Evolutionary conservation across 2,888 invertebrate genomes (phyloP).

Genomic region (Aphelenchoides bicaudatus): DNA sequence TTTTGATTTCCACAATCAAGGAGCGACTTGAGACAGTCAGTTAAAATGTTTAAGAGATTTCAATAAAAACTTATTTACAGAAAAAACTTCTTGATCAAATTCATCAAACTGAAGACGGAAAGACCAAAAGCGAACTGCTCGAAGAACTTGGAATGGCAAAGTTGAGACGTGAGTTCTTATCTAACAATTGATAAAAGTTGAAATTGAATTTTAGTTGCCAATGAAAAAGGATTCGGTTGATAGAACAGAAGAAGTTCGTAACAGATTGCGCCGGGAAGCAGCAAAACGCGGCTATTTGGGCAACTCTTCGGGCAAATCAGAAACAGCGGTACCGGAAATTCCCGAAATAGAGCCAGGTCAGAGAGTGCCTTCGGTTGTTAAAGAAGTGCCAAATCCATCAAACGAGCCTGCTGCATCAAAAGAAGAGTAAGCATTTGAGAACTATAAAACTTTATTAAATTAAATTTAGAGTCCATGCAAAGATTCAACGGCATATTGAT

Average conservation of each 20-base stretch:
- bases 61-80: conserved; percentile 7
- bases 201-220: background rate
- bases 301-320: background rate
- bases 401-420: background rate
- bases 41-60: background rate
- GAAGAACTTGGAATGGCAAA: too few species aligned
- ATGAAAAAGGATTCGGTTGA: conserved; percentile 4
- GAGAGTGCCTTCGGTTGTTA: background rate
- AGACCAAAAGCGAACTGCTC: too few species aligned
- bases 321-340: conserved; percentile 4
- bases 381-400: background rate
- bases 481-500: conserved; percentile 18
- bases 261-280: conserved; percentile 11
- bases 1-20: conserved; percentile 2
- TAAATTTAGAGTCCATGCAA: conserved; percentile 13
- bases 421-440: background rate
- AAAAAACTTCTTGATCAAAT: conserved; percentile 17
- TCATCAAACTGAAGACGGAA: too few species aligned
- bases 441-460: too few species aligned
- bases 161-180: background rate
- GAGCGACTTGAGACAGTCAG: conserved; percentile 11
- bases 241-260: conserved; percentile 17
- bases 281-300: conserved; percentile 15
- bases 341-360: background rate
- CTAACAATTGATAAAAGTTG: background rate